Evolutionary conservation across 1,140 invertebrate genomes (phyloP), one percentile per base, ranked within the genome.

Genomic region (Pemphigus obesinymphae): DNA sequence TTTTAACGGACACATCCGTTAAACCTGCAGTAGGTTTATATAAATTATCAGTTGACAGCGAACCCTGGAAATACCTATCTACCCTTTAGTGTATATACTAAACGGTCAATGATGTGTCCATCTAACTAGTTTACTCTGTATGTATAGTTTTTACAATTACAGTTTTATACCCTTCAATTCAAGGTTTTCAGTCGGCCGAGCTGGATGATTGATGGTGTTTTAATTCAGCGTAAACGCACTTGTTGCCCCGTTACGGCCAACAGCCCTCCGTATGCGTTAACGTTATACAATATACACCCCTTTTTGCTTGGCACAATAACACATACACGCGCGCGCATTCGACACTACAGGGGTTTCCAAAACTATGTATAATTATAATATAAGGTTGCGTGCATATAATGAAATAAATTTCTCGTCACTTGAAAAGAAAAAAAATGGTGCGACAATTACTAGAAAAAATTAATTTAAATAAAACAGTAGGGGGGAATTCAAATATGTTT

Each of bases 171-270:
- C 53, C 75, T 29, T n/a, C 34, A 61, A 43, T 72, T 72, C 68
- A 43, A 15, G 68, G 15, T 48, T 80, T 80, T 58, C 76, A 63
- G 76, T 63, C 17, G 37, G 23, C 26, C 37, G 20, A 29, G 53
- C 55, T 20, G n/a, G 13, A 80, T 61, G 76, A 80, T 80, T 80
- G 76, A 80, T 80, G 76, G 23, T 13, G 55, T 80, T 80, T 80
- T 80, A 80, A 80, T 80, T 80, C 76, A 40, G 55, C 55, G 55
- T 80, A 80, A 80, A 80, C 53, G 76, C 76, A 80, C 76, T 80
- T 80, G 76, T 80, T 80, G 76, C 76, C 76, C 76, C 23, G 23
- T 40, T 43, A 78, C 75, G 73, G 40, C 23, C 31, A 40, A 23
- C 73, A 76, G 73, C 73, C 73, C 73, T 76, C 10, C 20, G 68